Conservation (phyloP, 2,888 invertebrate species). For the Lasioglossum villosulum region DNA sequence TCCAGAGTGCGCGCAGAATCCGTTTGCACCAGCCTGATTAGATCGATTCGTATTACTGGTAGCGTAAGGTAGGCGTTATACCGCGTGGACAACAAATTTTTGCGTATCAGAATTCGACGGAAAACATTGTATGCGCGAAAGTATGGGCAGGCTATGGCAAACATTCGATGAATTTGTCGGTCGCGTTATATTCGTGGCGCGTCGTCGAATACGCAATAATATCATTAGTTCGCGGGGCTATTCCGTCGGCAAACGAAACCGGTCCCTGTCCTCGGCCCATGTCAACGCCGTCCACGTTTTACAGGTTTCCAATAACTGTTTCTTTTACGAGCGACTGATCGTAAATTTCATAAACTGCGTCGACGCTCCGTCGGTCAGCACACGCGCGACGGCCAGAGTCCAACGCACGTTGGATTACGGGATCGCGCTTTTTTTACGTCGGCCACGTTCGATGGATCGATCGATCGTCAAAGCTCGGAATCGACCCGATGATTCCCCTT, state of each 20-base stretch:
- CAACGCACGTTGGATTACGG: constrained; percentile 1
- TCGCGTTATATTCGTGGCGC: constrained; percentile 18
- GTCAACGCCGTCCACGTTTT: constrained; percentile 12
- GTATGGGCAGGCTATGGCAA: not conserved
- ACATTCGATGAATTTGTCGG: constrained; percentile 41
- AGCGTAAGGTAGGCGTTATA: not conserved
- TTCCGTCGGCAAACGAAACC: constrained; percentile 28
- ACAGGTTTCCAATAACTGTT: constrained; percentile 30
- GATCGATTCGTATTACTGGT: not conserved
- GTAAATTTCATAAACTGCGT: constrained; percentile 44
- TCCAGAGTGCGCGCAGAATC: not conserved
- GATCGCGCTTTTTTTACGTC: not conserved
- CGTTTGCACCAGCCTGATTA: not conserved
- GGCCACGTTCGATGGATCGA: not conserved
- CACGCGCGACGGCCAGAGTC: not conserved
- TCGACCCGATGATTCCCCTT: not conserved
- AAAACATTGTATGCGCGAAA: constrained; percentile 12
- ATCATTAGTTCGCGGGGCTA: constrained; percentile 52
- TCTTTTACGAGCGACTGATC: constrained; percentile 41
- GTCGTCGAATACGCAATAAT: constrained; percentile 52
- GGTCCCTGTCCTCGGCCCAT: not conserved
- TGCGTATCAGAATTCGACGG: constrained; percentile 24
- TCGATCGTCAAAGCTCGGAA: constrained; percentile 3
- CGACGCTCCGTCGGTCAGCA: not conserved
- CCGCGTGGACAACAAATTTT: constrained; percentile 46